A percentile compares a stretch with the other conserved stretches of the same genome.
Conservation (phyloP, 2,888 invertebrate species). For the Pandemis heparana region DNA sequence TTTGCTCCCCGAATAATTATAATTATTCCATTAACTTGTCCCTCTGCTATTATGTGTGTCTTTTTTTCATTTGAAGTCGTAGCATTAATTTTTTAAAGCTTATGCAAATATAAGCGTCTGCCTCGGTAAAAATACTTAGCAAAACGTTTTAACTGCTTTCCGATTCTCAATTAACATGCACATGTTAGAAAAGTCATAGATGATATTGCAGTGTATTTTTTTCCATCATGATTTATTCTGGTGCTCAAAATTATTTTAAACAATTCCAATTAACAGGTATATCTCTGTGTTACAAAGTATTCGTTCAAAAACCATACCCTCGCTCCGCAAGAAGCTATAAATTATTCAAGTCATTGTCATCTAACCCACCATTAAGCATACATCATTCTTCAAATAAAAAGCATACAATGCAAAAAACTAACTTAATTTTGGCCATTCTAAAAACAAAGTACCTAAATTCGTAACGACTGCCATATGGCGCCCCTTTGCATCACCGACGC, state of each 20-base stretch:
- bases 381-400: slow-evolving; percentile 54
- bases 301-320: slow-evolving; percentile 40
- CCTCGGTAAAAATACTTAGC: slow-evolving; percentile 7
- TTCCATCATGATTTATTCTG: not conserved
- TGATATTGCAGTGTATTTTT: not conserved
- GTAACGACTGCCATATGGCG: slow-evolving; percentile 79
- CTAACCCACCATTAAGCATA: slow-evolving; percentile 60
- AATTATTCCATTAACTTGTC: slow-evolving; percentile 83
- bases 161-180: not conserved
- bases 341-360: slow-evolving; percentile 55
- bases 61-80: slow-evolving; percentile 39
- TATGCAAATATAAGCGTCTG: slow-evolving; percentile 32
- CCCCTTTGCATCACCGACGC: slow-evolving; percentile 64
- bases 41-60: slow-evolving; percentile 72
- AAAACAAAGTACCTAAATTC: slow-evolving; percentile 79
- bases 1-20: slow-evolving; percentile 79
- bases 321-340: slow-evolving; percentile 41
- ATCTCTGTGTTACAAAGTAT: not conserved
- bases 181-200: not conserved
- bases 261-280: not conserved
- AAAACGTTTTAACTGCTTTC: not conserved
- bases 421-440: slow-evolving; percentile 68
- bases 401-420: slow-evolving; percentile 64
- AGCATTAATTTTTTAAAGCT: slow-evolving; percentile 37
- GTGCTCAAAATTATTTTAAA: not conserved